Evolutionary conservation across 2,888 invertebrate genomes (phyloP), one percentile per base, ranked within the genome.

Genomic region (Serrognathus titanus): DNA sequence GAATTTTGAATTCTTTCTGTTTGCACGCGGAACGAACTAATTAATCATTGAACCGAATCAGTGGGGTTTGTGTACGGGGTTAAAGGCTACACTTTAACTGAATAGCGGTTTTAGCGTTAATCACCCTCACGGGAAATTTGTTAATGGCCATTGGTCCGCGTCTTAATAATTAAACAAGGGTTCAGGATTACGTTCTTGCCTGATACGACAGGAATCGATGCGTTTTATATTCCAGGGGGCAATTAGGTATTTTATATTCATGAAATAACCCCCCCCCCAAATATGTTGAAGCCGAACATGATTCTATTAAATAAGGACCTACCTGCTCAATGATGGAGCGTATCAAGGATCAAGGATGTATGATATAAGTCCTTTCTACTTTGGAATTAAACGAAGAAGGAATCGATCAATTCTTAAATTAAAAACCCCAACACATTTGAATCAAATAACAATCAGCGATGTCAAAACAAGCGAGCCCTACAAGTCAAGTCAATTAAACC

Each of bases 51-150:
- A 55, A 51, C 46, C 52, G 24, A 31, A 31, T 7, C 24, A 5
- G 4, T 39, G 50, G 41, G 58, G 31, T 53, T 46, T 55, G 49
- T 49, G 51, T 51, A 51, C 24, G 24, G 51, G 52, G 52, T 58
- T 58, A 58, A 55, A 51, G 58, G 55, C 55, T 49, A 53, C 58
- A 55, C 55, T 59, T 61, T 60, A 62, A 54, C 57, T 54, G 58
- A 55, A 60, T 51, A 54, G 58, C 65, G 59, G 60, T 64, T 65
- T 62, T 53, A 57, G 59, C 63, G 64, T 62, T 66, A 66, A 68
- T 68, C 66, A 64, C 66, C 58, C 68, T 61, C 66, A 53, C 53
- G 68, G 68, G 68, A 68, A 66, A 68, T 66, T 62, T 63, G 62
- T 61, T 68, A 66, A 68, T 68, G 61, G 68, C 64, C 62, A 58